A percentile compares a stretch with the other conserved stretches of the same genome.
Conservation (phyloP, 2,888 invertebrate species). For the Lepidochitona cinerea region DNA sequence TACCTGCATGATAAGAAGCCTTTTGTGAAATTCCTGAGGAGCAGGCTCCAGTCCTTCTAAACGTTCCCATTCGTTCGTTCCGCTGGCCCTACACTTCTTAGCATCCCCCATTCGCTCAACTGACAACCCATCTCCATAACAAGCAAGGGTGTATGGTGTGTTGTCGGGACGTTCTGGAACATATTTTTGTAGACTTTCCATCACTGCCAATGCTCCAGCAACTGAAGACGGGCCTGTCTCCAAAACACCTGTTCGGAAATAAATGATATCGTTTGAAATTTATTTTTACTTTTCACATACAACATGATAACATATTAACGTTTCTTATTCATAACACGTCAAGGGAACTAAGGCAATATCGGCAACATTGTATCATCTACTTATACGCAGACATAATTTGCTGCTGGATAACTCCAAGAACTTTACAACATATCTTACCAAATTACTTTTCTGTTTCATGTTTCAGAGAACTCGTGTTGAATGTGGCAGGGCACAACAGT, state of each 20-base stretch:
- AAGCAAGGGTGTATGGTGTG: not conserved
- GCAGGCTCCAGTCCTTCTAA: slow-evolving; percentile 27
- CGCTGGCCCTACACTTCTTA: slow-evolving; percentile 19
- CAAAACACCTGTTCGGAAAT: slow-evolving; percentile 28
- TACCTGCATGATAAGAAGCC: slow-evolving; percentile 35
- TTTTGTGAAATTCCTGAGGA: slow-evolving; percentile 33
- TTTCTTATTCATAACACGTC: too few species aligned
- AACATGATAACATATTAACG: too few species aligned
- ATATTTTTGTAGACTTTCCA: slow-evolving; percentile 29
- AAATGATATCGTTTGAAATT: too few species aligned
- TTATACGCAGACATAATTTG: too few species aligned
- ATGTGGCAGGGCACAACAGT: not conserved
- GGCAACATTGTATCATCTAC: too few species aligned
- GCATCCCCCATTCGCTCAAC: slow-evolving; percentile 32
- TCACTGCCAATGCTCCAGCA: slow-evolving; percentile 31
- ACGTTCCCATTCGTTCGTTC: not conserved
- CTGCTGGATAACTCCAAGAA: too few species aligned
- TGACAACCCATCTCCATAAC: slow-evolving; percentile 30
- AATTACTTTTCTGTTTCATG: not conserved
- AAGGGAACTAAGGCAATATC: too few species aligned
- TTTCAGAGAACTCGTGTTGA: not conserved
- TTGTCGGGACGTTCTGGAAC: slow-evolving; percentile 21
- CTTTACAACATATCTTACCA: too few species aligned
- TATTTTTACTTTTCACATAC: too few species aligned
- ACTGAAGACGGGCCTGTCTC: slow-evolving; percentile 31